phyloP scores from a whole-genome alignment of 2,888 invertebrate genomes.

The Hirtodrosophila histrioides region DNA sequence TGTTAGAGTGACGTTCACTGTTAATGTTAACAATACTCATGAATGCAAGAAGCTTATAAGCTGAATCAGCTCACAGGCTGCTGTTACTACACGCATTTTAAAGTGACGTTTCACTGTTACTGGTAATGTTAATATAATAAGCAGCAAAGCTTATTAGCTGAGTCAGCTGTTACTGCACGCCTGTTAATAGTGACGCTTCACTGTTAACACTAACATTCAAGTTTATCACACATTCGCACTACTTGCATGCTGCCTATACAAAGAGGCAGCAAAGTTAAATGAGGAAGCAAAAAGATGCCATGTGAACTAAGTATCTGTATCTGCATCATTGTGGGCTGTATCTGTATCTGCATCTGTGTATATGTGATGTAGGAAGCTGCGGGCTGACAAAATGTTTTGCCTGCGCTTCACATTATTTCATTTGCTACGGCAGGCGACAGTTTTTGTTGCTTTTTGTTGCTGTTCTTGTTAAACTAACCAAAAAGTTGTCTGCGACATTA shows the following conservation, averaged over 20 bases:
- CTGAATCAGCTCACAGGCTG: conserved; percentile 11
- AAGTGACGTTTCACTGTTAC: conserved; percentile 5
- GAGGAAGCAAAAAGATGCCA: conserved; percentile 61
- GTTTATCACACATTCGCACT: conserved; percentile 37
- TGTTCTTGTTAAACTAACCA: conserved; percentile 63
- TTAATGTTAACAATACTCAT: conserved; percentile 8
- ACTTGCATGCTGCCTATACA: conserved; percentile 6
- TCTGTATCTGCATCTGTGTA: conserved; percentile 24
- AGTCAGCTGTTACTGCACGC: no score
- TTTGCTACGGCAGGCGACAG: conserved; percentile 55
- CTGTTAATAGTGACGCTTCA: no score
- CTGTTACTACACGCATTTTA: conserved; percentile 12
- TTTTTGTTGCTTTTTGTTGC: conserved; percentile 30
- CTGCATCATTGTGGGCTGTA: conserved; percentile 19
- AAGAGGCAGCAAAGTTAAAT: conserved; percentile 39
- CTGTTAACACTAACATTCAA: conserved; percentile 3
- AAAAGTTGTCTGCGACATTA: conserved; percentile 62
- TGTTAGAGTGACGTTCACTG: not conserved
- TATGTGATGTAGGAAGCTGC: conserved; percentile 54
- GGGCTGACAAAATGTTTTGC: conserved; percentile 62
- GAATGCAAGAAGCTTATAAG: no score
- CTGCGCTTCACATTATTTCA: conserved; percentile 61
- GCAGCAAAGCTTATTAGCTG: no score
- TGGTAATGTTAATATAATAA: conserved; percentile 1
- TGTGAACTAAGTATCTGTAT: conserved; percentile 43